Evolutionary conservation across 2,888 invertebrate species (phyloP), one percentile per base, ranked within the genome.

Genomic region (Silvanus unidentatus): DNA sequence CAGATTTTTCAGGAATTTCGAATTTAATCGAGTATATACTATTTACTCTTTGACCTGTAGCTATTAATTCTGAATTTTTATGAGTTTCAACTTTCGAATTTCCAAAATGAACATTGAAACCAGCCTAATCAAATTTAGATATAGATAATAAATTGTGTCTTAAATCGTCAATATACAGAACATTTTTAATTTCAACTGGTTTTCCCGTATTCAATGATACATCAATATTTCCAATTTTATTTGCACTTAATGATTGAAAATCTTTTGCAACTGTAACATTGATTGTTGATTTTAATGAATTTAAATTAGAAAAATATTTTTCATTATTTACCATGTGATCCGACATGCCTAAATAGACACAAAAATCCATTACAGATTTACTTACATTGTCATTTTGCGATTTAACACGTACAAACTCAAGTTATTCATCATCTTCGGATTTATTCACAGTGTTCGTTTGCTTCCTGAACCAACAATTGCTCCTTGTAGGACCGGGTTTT

Each of bases 301-400:
- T 37, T 15, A 27, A 12, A 15, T 13, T 22, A 32, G n/a, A 28
- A 27, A 46, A 46, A 11, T 38, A 43, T 8, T n/a, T 15, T 22
- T 28, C 43, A 9, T 35, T 13, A 43, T 47, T 40, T 12, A 49
- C 46, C 36, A 47, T 41, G 36, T 50, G 47, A 38, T 48, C 47
- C 11, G 50, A n/a, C n/a, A n/a, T n/a, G n/a, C n/a, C n/a, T n/a
- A n/a, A n/a, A n/a, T n/a, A n/a, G n/a, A n/a, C n/a, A n/a, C n/a
- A n/a, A n/a, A n/a, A n/a, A n/a, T n/a, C n/a, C n/a, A n/a, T n/a
- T n/a, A n/a, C n/a, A n/a, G n/a, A n/a, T n/a, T n/a, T n/a, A n/a
- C n/a, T n/a, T n/a, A n/a, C n/a, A n/a, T n/a, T n/a, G n/a, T n/a
- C n/a, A n/a, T n/a, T n/a, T n/a, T n/a, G n/a, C n/a, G n/a, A n/a